Evolutionary conservation across 2,113 vertebrate species (phyloP), one percentile per base, ranked within the genome.

Genomic region (Polypterus senegalus): DNA sequence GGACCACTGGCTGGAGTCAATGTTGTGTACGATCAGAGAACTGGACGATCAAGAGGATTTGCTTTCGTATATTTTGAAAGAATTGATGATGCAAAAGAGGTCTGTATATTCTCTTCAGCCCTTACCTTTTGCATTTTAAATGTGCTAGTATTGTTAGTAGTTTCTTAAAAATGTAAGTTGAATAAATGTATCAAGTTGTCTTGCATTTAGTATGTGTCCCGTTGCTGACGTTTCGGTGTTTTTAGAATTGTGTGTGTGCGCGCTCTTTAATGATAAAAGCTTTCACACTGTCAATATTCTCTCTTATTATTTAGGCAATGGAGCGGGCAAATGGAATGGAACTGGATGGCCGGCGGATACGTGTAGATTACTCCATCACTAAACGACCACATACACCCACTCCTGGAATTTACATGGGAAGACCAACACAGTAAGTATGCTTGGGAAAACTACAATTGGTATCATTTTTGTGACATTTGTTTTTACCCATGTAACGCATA

Each of bases 251-350:
- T 27, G 27, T 27, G 27, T 27, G 27, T 27, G 27, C 27, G 1
- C 27, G n/a, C n/a, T n/a, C 2, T 27, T 27, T 27, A 27, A 27
- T 27, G 27, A 27, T 27, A 27, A 27, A 27, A 27, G 27, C 27
- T 27, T 27, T 27, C 27, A 27, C 27, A 27, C 27, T 27, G 27
- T 27, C 27, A 27, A 27, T 27, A 27, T 27, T 2, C 27, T 27
- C 27, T 27, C n/a, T n/a, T n/a, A n/a, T n/a, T 27, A 27, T 27
- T 27, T 27, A 97, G 94, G 92, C 92, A 2, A 92, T 94, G 91
- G 92, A 95, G 70, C 86, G 89, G 61, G 91, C 89, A 44, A 96
- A 93, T 57, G 90, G 92, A 9, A 97, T 97, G 94, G 92, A 97
- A 71, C 76, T 95, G 68, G 92, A 95, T 57, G 92, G 91, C 61